These are phyloP conservation scores for Eueremaeus valkanovi DNA, from an alignment of 2,888 invertebrate genomes.

Conservation along the genomic window DNA sequence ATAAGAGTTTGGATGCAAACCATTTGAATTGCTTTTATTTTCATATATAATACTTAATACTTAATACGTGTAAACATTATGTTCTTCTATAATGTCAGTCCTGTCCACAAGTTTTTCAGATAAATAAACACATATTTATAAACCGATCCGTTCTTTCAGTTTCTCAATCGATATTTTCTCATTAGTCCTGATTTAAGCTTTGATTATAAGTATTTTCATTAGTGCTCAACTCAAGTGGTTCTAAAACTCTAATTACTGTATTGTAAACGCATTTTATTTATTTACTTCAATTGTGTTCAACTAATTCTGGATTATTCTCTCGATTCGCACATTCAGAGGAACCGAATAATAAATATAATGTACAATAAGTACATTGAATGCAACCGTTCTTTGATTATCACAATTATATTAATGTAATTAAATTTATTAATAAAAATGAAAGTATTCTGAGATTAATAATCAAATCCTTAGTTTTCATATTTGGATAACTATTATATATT, in stretches of 20 bases:
- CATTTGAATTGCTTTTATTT: neutral
- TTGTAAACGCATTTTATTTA: too few species aligned
- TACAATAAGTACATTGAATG: too few species aligned
- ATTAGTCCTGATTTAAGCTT: neutral
- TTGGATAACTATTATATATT: too few species aligned
- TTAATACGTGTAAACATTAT: neutral
- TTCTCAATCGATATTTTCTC: neutral
- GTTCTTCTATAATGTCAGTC: neutral
- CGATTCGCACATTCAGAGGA: too few species aligned
- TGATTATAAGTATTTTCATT: neutral
- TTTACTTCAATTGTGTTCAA: too few species aligned
- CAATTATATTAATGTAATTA: too few species aligned
- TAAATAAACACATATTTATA: slow-evolving; percentile 2
- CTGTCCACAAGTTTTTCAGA: neutral
- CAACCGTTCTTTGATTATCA: too few species aligned
- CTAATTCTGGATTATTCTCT: too few species aligned
- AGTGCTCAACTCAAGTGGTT: neutral
- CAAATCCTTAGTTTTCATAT: too few species aligned
- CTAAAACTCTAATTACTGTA: neutral
- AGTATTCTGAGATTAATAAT: too few species aligned
- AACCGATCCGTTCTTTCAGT: neutral
- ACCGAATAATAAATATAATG: too few species aligned
- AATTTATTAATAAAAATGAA: too few species aligned
- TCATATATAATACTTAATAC: neutral
- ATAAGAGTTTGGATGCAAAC: neutral